Base-by-base conservation (phyloP, 2,888 invertebrate genomes). In the Tortrix viridana region DNA sequence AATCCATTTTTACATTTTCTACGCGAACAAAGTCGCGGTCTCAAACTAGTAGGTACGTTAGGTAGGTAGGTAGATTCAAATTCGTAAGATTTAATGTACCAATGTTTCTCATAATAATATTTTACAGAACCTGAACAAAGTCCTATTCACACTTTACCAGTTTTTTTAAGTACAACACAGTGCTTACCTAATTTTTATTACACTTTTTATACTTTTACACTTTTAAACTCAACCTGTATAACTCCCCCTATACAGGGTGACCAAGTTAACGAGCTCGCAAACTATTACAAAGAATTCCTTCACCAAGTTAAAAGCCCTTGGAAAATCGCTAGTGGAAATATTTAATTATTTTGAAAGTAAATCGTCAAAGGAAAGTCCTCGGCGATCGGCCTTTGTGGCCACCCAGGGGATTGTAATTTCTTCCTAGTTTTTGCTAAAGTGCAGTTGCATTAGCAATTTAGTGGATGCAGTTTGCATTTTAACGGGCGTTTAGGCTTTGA, bases 241-340 rank as follows among this genome's bases (percentile, higher is more conserved):
- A 49, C 16, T 26, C 7, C 49, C 6, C 23, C 18, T 38, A 55
- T 48, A n/a, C 20, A 48, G 41, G 43, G 55, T 49, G 23, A 49
- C 49, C 47, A 43, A 18, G 22, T n/a, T 43, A 63, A 63, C 46
- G 53, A 63, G 43, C 38, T 62, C 16, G 38, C 38, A 37, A 63
- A 63, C 57, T 63, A 63, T 57, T 48, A 38, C 65, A 66, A 61
- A 72, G 67, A 73, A 74, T 71, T 38, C 26, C 58, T 73, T 75
- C 71, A 61, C 68, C 68, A 67, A 60, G 32, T 59, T 61, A 26
- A 67, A 73, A 70, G 73, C 71, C 74, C 77, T 72, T 65, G 73
- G 77, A 79, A 73, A 77, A 82, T 79, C 69, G 74, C 70, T 69
- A 69, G 81, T 81, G 86, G 85, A 87, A 86, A 81, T 75, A 85